Conservation (phyloP, 2,797 vertebrate genomes). For the Sebastiscus tertius region DNA sequence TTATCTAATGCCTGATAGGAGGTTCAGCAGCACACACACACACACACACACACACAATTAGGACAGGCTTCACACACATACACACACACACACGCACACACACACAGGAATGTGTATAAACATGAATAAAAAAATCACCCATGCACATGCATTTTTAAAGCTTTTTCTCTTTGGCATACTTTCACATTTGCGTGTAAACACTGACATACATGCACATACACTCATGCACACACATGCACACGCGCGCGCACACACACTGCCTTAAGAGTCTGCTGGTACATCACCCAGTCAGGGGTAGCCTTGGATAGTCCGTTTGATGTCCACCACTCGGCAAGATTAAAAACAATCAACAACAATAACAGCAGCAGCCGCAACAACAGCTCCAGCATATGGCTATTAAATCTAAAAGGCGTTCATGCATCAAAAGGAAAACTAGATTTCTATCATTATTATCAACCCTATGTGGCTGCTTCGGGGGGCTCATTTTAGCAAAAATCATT, state of each 20-base stretch:
- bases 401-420: conserved; percentile 69
- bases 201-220: not conserved
- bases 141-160: not conserved
- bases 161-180: not conserved
- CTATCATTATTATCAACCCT: conserved; percentile 71
- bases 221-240: not conserved
- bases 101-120: not conserved
- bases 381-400: conserved; percentile 71
- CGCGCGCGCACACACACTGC: not conserved
- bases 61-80: not conserved
- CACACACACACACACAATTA: conserved; percentile 10
- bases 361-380: conserved; percentile 49
- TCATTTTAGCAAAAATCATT: conserved; percentile 66
- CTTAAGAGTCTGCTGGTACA: not conserved
- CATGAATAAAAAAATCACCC: not conserved
- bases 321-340: conserved; percentile 61
- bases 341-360: conserved; percentile 70
- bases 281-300: conserved; percentile 50
- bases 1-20: conserved; percentile 44
- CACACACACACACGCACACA: not conserved
- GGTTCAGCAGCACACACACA: conserved; percentile 20
- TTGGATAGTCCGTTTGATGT: conserved; percentile 65
- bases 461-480: conserved; percentile 62
- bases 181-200: not conserved
- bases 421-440: conserved; percentile 74